These are phyloP conservation scores for Tenualosa ilisha DNA, from an alignment of 2,797 vertebrate genomes.

Conservation along the genomic window DNA sequence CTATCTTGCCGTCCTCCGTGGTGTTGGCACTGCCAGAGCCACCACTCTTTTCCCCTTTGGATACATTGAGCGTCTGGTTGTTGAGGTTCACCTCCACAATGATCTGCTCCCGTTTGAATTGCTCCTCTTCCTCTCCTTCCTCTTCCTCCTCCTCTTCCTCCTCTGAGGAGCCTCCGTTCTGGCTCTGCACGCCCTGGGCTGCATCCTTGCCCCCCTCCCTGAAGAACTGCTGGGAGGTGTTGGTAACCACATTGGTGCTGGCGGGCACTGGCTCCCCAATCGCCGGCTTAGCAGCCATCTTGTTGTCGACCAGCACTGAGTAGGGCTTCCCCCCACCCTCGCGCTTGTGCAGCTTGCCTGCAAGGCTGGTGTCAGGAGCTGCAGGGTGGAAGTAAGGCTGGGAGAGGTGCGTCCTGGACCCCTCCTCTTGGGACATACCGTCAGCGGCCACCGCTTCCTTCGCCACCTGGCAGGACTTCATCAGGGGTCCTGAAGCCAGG, in stretches of 20 bases:
- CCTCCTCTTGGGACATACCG: conserved; percentile 92
- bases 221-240: conserved; percentile 68
- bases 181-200: conserved; percentile 60
- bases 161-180: conserved; percentile 74
- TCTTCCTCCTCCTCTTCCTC: conserved; percentile 75
- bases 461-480: conserved; percentile 83
- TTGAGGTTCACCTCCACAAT: conserved; percentile 99
- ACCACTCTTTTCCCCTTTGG: conserved; percentile 92
- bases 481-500: conserved; percentile 38
- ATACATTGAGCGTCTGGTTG: conserved; percentile 98
- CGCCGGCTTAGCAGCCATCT: conserved; percentile 80
- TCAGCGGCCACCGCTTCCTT: conserved; percentile 81
- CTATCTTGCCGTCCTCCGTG: conserved; percentile 83
- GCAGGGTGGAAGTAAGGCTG: conserved; percentile 83
- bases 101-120: conserved; percentile 96
- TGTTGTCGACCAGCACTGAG: conserved; percentile 88
- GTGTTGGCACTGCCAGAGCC: conserved; percentile 58
- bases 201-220: conserved; percentile 63
- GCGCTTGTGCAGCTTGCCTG: conserved; percentile 90
- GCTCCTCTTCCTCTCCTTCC: conserved; percentile 79
- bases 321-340: conserved; percentile 87
- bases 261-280: conserved; percentile 61
- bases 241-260: conserved; percentile 2
- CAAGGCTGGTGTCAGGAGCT: conserved; percentile 85
- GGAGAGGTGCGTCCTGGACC: conserved; percentile 77